Percentiles rank a stretch among this genome's conserved stretches.
Evolutionary conservation across 2,797 vertebrate species (phyloP).

Genomic region (Pristis pectinata): DNA sequence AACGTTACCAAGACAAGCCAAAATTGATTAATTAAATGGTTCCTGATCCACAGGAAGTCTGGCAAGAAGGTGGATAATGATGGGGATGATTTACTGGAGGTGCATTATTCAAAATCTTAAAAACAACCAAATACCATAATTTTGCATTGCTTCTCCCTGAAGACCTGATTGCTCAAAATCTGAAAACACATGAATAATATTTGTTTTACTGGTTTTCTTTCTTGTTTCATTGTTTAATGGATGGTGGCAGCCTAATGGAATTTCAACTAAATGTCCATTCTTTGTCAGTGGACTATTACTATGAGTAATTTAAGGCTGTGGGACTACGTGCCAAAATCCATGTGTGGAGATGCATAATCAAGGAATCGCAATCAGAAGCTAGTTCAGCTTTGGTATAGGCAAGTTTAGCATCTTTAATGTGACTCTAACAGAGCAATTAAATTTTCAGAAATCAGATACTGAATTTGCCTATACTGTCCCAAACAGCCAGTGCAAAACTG

Average conservation of each 20-base stretch:
- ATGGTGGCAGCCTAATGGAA: neutral
- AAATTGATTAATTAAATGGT: slow-evolving; percentile 62
- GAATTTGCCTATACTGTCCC: neutral
- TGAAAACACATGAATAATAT: neutral
- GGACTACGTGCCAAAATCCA: too few species aligned
- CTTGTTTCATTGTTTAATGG: neutral
- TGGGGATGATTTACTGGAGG: slow-evolving; percentile 83
- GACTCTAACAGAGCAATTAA: neutral
- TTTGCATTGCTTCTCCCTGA: neutral
- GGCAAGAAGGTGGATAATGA: slow-evolving; percentile 77
- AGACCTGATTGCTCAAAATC: neutral
- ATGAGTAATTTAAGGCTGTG: too few species aligned
- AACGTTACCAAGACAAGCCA: neutral
- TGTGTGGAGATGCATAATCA: neutral
- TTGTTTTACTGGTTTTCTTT: neutral
- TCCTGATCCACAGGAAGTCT: slow-evolving; percentile 88
- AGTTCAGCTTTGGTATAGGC: neutral
- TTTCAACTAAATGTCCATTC: neutral
- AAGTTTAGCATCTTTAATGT: neutral
- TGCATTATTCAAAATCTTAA: slow-evolving; percentile 45
- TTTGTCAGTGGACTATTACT: neutral
- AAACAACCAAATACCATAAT: too few species aligned
- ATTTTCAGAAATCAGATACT: neutral
- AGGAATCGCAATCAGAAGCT: neutral
- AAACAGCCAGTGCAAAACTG: neutral